Conservation (phyloP, 1,140 invertebrate species). For the Neodiprion pinetum region DNA sequence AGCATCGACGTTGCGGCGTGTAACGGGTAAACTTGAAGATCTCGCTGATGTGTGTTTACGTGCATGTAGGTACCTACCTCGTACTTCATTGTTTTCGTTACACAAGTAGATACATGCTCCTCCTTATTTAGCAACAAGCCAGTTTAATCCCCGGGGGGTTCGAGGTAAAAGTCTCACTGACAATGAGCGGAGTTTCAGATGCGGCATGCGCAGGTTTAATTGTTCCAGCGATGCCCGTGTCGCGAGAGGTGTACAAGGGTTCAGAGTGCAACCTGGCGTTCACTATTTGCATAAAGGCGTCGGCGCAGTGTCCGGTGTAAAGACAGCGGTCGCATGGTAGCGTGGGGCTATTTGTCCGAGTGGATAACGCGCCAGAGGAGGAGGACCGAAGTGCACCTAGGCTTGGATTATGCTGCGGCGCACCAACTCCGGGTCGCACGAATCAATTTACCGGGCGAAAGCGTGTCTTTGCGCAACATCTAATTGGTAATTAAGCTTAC, state of each 20-base stretch:
- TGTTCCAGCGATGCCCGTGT: background rate
- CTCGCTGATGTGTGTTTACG: too few relatives aligned
- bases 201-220: background rate
- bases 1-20: too few relatives aligned
- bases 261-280: background rate
- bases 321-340: too few relatives aligned
- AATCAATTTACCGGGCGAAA: slow-evolving; percentile 57
- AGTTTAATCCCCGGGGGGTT: background rate
- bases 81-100: too few relatives aligned
- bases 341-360: background rate
- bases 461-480: slow-evolving; percentile 56
- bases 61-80: too few relatives aligned
- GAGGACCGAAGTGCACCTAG: too few relatives aligned
- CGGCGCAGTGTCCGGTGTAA: background rate
- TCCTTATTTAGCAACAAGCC: slow-evolving; percentile 1
- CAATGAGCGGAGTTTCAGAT: background rate
- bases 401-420: background rate
- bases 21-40: too few relatives aligned
- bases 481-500: slow-evolving; percentile 61
- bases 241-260: background rate
- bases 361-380: background rate
- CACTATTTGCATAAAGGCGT: background rate
- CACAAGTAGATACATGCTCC: background rate
- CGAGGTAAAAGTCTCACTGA: background rate
- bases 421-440: slow-evolving; percentile 28